Percentiles rank a stretch among this genome's conserved stretches.
Evolutionary conservation across 1,140 invertebrate species (phyloP).

Genomic region (Drosophila auraria): DNA sequence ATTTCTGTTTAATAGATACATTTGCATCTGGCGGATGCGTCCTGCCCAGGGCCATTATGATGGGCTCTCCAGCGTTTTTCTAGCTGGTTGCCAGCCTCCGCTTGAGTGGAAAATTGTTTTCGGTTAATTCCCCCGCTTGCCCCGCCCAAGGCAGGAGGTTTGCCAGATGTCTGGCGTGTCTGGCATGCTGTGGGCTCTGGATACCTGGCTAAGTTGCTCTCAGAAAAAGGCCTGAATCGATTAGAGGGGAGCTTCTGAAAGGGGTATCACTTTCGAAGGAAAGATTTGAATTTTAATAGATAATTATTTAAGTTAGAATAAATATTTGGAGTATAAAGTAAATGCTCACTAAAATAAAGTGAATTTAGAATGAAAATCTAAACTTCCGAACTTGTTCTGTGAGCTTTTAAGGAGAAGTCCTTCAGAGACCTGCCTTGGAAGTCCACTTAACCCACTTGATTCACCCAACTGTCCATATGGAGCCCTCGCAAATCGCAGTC

Average conservation of each 20-base stretch:
- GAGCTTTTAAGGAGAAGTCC: not conserved
- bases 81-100: slow-evolving; percentile 70
- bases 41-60: slow-evolving; percentile 45
- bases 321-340: no score
- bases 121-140: slow-evolving; percentile 60
- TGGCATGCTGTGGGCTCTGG: slow-evolving; percentile 55
- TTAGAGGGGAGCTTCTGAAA: slow-evolving; percentile 15
- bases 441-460: slow-evolving; percentile 31
- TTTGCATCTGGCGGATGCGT: slow-evolving; percentile 76
- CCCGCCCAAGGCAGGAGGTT: not conserved
- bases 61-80: slow-evolving; percentile 61
- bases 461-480: not conserved
- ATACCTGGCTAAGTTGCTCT: slow-evolving; percentile 5
- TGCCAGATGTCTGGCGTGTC: slow-evolving; percentile 38
- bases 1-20: slow-evolving; percentile 83
- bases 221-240: slow-evolving; percentile 24
- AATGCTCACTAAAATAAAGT: no score
- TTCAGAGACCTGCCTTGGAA: not conserved
- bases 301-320: no score
- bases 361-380: no score
- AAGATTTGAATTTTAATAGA: no score
- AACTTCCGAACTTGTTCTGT: no score
- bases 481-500: no score
- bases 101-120: slow-evolving; percentile 82
- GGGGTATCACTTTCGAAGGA: not conserved